phyloP scores from a whole-genome alignment of 37 sponge, comb jelly and placozoan genomes.

The Eunapius fragilis region DNA sequence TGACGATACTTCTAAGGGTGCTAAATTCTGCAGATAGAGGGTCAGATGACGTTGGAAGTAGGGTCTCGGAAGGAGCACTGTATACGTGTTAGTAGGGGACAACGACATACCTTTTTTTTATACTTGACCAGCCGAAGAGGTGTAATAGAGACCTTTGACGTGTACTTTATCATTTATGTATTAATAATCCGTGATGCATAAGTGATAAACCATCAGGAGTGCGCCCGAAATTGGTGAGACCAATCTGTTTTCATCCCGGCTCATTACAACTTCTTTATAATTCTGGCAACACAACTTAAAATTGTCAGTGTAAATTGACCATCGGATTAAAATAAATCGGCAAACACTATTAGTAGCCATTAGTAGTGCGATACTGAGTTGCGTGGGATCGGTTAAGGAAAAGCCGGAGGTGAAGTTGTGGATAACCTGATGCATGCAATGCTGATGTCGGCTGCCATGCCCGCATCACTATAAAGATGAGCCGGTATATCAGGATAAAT shows the following conservation, averaged over 20 bases:
- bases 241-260: not conserved
- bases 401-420: too few relatives aligned
- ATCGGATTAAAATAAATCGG: not conserved
- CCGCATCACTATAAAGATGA: too few relatives aligned
- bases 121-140: not conserved
- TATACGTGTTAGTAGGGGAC: not conserved
- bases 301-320: not conserved
- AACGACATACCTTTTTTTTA: not conserved
- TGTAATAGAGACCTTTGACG: not conserved
- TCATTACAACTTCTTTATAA: not conserved
- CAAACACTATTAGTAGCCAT: not conserved
- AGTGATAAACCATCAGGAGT: not conserved
- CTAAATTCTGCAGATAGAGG: constrained; percentile 14
- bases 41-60: not conserved
- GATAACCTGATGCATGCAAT: too few relatives aligned
- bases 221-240: not conserved
- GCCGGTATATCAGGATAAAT: too few relatives aligned
- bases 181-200: too few relatives aligned
- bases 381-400: too few relatives aligned
- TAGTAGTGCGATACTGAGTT: too few relatives aligned
- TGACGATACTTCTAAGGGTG: not conserved
- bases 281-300: not conserved
- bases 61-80: not conserved
- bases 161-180: too few relatives aligned
- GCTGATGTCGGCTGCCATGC: too few relatives aligned